A percentile compares a stretch with the other conserved stretches of the same genome.
phyloP scores from a whole-genome alignment of 2,113 vertebrate species.

The Psilopogon haemacephalus region DNA sequence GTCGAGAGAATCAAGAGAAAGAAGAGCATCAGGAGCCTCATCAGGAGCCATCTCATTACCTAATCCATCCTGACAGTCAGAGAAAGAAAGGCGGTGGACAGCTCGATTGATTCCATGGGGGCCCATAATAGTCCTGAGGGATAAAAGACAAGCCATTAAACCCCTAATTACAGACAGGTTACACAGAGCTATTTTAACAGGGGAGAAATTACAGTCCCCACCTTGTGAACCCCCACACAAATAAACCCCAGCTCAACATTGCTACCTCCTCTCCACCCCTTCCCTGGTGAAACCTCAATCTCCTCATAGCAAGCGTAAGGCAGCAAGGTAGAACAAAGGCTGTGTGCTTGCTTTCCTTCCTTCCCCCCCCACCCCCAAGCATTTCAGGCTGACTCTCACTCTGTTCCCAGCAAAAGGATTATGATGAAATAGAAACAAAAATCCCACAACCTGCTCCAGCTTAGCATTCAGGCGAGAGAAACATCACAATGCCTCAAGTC shows the following conservation, averaged over 20 bases:
- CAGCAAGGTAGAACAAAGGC: not conserved
- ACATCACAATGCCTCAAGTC: not conserved
- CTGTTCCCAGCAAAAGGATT: not conserved
- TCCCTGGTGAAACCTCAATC: not conserved
- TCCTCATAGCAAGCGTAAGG: not conserved
- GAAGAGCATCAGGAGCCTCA: too few relatives aligned
- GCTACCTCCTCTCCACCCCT: not conserved
- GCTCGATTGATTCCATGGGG: constrained; percentile 83
- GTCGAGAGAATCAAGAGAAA: too few relatives aligned
- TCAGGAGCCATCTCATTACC: constrained; percentile 68
- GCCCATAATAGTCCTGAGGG: constrained; percentile 85
- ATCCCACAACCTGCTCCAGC: not conserved
- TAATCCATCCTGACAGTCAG: constrained; percentile 84
- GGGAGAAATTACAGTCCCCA: not conserved
- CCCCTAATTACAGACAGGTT: not conserved
- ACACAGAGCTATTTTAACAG: not conserved
- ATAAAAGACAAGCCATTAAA: not conserved
- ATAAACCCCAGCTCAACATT: not conserved
- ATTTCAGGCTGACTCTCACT: not conserved
- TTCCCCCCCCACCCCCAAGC: not conserved
- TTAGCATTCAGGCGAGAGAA: not conserved
- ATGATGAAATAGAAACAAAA: not conserved
- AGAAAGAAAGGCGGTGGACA: constrained; percentile 81
- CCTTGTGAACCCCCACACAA: not conserved
- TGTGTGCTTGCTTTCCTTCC: not conserved